phyloP scores from a whole-genome alignment of 2,888 invertebrate species.

The Cremastinae sp. region DNA sequence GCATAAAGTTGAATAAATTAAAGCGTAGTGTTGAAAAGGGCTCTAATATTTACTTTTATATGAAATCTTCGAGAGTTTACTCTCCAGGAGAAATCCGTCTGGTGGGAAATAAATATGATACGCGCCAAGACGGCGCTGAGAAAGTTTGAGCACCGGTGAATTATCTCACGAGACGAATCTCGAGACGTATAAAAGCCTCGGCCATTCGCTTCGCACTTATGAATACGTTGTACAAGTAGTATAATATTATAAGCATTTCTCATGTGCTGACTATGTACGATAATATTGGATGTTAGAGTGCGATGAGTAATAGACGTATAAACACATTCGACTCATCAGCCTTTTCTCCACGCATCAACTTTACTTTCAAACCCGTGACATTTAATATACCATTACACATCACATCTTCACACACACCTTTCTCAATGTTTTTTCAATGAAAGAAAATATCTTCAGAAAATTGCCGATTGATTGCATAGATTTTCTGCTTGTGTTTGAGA shows the following conservation, averaged over 20 bases:
- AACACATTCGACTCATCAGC: constrained; percentile 55
- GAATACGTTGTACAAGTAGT: background rate
- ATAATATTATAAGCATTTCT: constrained; percentile 7
- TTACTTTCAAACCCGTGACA: constrained; percentile 19
- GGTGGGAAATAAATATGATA: background rate
- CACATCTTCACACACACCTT: background rate
- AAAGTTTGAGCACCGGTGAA: constrained; percentile 42
- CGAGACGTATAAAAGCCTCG: constrained; percentile 26
- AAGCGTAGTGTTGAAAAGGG: too few species aligned
- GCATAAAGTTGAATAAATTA: too few species aligned
- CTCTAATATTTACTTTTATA: too few species aligned
- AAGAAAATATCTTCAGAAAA: too few species aligned
- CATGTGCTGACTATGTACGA: constrained; percentile 9
- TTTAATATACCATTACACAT: constrained; percentile 12
- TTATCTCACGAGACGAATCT: constrained; percentile 47
- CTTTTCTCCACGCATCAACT: background rate
- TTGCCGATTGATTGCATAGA: too few species aligned
- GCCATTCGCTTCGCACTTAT: constrained; percentile 26
- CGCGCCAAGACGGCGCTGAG: constrained; percentile 15
- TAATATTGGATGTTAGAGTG: constrained; percentile 34
- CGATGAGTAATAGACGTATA: constrained; percentile 59
- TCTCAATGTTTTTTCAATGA: background rate
- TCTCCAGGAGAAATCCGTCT: too few species aligned
- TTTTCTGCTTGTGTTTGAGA: too few species aligned
- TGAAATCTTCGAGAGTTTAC: too few species aligned